Evolutionary conservation across 1,140 invertebrate species (phyloP), one percentile per base, ranked within the genome.

Genomic region (Trichogramma pretiosum): DNA sequence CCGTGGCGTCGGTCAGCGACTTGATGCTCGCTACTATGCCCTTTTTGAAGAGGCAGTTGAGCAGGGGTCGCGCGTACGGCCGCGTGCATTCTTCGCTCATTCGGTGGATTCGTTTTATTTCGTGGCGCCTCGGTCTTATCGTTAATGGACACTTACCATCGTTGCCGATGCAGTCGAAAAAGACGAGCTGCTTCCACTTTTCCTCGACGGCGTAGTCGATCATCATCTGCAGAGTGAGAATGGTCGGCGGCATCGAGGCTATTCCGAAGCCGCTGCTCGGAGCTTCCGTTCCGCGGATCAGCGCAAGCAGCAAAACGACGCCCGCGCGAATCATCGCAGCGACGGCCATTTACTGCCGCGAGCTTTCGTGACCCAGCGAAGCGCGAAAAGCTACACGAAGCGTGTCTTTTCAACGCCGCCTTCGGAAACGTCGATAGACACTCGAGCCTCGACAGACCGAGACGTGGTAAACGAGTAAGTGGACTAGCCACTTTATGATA

Each of bases 191-290:
- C 5, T 63, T 62, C 73, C 70, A 74, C 4, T 65, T 66, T 5
- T 68, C 53, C 65, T 69, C 72, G 5, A 69, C 51, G 4, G 68
- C 67, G 33, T 67, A 67, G 33, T 74, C 70, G 18, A 74, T 33
- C 10, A 70, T 60, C 17, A 70, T 64, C 21, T 66, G 62, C 4
- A 64, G 47, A 3, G 60, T 46, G 1, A 58, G 46, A 9, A 61
- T 47, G 22, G 57, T 59, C 16, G 57, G 51, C 28, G 50, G 37
- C 7, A 56, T 43, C 1, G 32, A 41, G n/a, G 43, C 34, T 4
- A 13, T 40, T 5, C 36, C 42, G 11, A 46, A 50, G 23, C 22
- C 23, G 19, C 18, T 32, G 18, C n/a, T 32, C 30, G n/a, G 3
- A 5, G 19, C 45, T 32, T 35, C 36, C n/a, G n/a, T n/a, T n/a